A percentile compares a stretch with the other conserved stretches of the same genome.
Evolutionary conservation across 2,888 invertebrate species (phyloP).

Genomic region (Carpatolechia fugitivella): DNA sequence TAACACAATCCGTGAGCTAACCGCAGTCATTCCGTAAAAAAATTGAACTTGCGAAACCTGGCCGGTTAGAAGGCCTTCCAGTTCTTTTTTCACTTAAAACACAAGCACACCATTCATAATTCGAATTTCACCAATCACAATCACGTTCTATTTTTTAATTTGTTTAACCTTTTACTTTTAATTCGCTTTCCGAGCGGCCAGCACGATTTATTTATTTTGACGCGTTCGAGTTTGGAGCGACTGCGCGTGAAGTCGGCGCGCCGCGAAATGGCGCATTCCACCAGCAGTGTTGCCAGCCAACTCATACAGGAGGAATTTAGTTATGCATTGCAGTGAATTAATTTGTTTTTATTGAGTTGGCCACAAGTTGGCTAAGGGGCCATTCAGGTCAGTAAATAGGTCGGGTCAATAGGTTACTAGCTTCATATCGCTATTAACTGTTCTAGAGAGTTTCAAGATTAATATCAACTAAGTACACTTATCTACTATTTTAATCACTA

Average conservation of each 20-base stretch:
- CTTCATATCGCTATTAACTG: neutral
- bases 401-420: neutral
- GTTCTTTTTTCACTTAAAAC: neutral
- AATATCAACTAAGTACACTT: no score
- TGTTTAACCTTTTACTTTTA: neutral
- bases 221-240: conserved; percentile 24
- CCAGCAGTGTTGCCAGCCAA: conserved; percentile 40
- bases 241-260: conserved; percentile 38
- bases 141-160: neutral
- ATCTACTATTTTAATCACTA: no score
- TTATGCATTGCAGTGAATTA: neutral
- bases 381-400: neutral
- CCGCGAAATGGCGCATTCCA: conserved; percentile 62
- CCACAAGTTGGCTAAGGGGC: neutral
- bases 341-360: neutral
- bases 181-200: conserved; percentile 1
- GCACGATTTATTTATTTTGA: conserved; percentile 43
- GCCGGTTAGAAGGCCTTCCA: conserved; percentile 11
- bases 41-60: conserved; percentile 24
- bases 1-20: conserved; percentile 14
- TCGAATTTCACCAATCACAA: neutral
- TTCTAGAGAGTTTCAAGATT: no score
- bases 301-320: neutral
- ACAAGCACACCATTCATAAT: neutral
- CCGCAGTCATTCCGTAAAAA: neutral